phyloP scores from a whole-genome alignment of 2,888 invertebrate species.

The Zygogramma bicolorata region DNA sequence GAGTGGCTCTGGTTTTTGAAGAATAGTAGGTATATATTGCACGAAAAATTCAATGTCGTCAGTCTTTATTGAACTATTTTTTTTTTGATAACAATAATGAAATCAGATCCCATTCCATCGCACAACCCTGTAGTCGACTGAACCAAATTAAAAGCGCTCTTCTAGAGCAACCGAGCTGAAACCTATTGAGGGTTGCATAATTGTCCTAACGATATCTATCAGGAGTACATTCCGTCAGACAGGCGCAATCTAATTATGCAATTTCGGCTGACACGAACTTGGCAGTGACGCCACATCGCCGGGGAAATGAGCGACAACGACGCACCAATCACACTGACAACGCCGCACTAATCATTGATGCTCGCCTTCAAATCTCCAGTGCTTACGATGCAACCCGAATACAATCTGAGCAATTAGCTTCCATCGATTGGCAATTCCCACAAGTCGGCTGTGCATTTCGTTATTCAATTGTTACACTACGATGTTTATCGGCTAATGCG shows the following conservation, averaged over 20 bases:
- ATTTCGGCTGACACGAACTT: constrained; percentile 61
- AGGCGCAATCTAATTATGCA: constrained; percentile 65
- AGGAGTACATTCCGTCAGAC: constrained; percentile 59
- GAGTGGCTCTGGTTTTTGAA: no score
- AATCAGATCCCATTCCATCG: no score
- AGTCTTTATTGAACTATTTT: no score
- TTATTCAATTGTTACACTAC: constrained; percentile 50
- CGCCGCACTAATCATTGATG: constrained; percentile 60
- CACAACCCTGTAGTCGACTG: neutral
- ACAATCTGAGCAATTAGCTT: constrained; percentile 58
- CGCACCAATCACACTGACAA: constrained; percentile 62
- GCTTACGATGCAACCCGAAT: constrained; percentile 50
- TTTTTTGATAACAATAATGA: no score
- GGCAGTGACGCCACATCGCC: constrained; percentile 52
- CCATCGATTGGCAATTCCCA: constrained; percentile 52
- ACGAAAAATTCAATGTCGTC: no score
- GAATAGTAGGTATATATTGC: no score
- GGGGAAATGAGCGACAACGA: constrained; percentile 63
- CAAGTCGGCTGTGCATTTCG: constrained; percentile 46
- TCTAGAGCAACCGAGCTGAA: constrained; percentile 23
- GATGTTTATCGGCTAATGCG: constrained; percentile 48
- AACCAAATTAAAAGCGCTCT: constrained; percentile 30
- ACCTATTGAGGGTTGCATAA: constrained; percentile 46
- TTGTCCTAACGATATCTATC: constrained; percentile 63
- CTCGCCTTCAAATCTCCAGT: constrained; percentile 52